Percentiles rank a stretch among this genome's conserved stretches.
phyloP scores from a whole-genome alignment of 2,888 invertebrate genomes.

The Hirtodrosophila duncani region DNA sequence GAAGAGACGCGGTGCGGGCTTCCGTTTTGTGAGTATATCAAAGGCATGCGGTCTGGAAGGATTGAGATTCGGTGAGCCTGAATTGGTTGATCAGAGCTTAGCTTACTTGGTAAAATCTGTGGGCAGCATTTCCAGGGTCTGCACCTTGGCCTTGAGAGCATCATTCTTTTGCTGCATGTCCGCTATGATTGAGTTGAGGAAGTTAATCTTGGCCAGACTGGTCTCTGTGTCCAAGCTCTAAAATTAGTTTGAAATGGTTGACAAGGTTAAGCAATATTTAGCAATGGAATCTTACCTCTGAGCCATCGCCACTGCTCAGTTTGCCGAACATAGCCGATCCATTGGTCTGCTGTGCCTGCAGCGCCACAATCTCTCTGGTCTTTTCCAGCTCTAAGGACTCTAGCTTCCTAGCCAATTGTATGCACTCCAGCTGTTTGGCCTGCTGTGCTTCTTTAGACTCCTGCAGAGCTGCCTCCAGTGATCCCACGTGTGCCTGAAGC shows the following conservation, averaged over 20 bases:
- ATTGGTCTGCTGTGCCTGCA: slow-evolving; percentile 48
- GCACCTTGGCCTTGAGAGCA: slow-evolving; percentile 87
- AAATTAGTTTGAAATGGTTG: background rate
- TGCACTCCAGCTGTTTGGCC: slow-evolving; percentile 34
- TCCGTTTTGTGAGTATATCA: slow-evolving; percentile 77
- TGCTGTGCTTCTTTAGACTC: slow-evolving; percentile 43
- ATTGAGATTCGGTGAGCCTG: background rate
- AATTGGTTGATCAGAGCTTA: background rate
- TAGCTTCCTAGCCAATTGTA: slow-evolving; percentile 48
- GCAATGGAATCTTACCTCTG: slow-evolving; percentile 14
- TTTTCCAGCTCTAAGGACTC: slow-evolving; percentile 60
- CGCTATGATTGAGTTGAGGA: slow-evolving; percentile 97
- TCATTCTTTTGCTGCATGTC: slow-evolving; percentile 97
- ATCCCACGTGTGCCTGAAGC: slow-evolving; percentile 41
- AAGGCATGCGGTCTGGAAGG: slow-evolving; percentile 80
- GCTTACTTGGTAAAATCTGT: slow-evolving; percentile 80
- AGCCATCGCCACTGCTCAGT: background rate
- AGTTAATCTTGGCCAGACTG: slow-evolving; percentile 85
- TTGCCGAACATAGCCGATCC: slow-evolving; percentile 9
- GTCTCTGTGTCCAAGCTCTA: slow-evolving; percentile 79
- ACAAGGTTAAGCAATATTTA: no score
- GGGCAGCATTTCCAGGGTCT: slow-evolving; percentile 83
- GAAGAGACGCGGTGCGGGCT: slow-evolving; percentile 88
- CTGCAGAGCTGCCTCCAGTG: slow-evolving; percentile 45
- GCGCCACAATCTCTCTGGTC: slow-evolving; percentile 55